Evolutionary conservation across 2,113 vertebrate genomes (phyloP), one percentile per base, ranked within the genome.

Genomic region (Varanus komodoensis): DNA sequence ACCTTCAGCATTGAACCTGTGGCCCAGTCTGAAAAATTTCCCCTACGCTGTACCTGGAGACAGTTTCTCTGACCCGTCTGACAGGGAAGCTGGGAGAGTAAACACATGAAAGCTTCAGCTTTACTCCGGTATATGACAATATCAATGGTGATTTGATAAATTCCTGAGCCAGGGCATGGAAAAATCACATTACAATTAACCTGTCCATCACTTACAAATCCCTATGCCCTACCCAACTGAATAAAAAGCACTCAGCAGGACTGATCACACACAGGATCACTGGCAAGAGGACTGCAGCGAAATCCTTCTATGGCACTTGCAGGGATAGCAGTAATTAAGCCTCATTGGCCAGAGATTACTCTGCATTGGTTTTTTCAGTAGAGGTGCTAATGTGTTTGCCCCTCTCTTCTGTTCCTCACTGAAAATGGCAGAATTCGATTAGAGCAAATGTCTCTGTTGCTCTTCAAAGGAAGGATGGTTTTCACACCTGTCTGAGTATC

Each of bases 391-490:
- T 77, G 27, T n/a, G 29, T 89, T 77, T 89, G 88, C 38, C 34
- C 27, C 29, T 44, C 52, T 87, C 34, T 78, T 88, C 27, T 48
- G 23, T 89, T 89, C 67, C 29, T 52, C 82, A 67, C 71, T 48
- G 71, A 87, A 77, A 84, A 29, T 84, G 82, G 57, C 73, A 77
- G 74, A 32, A 50, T 84, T 77, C 68, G 54, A 84, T 89, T 82
- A 82, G 68, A 57, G 54, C 81, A 82, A 74, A 82, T 88, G 67
- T 57, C 67, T 81, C 69, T 68, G 27, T 84, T 68, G 71, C 32
- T 84, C 71, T 84, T 84, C 73, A 84, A 68, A 89, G 88, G 57
- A 81, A 27, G 88, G 44, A 57, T 84, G 44, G 52, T 84, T 84
- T 89, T 75, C 82, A 89, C 73, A 89, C 71, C 38, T 89, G 54